Conservation (phyloP, 2,888 invertebrate species). For the Protodeltote pygarga region DNA sequence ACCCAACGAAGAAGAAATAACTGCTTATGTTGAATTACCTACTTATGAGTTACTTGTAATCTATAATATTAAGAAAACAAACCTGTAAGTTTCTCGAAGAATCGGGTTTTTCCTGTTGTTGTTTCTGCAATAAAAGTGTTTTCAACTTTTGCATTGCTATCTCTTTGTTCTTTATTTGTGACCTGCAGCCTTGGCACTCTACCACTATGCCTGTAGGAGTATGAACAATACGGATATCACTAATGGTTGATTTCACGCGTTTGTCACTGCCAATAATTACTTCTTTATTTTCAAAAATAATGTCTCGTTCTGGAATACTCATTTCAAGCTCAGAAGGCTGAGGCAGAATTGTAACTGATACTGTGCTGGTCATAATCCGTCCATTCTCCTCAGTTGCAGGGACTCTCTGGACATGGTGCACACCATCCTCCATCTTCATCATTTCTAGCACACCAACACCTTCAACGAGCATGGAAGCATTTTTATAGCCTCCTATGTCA, state of each 20-base stretch:
- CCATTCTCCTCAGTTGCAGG: constrained; percentile 96
- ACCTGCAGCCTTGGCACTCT: constrained; percentile 95
- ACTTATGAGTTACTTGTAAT: too few relatives aligned
- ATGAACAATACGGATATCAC: constrained; percentile 96
- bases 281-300: constrained; percentile 94
- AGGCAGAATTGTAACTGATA: constrained; percentile 94
- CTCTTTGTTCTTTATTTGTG: constrained; percentile 94
- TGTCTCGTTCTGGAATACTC: constrained; percentile 90
- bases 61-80: too few relatives aligned
- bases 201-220: constrained; percentile 93
- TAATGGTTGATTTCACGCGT: constrained; percentile 97
- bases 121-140: constrained; percentile 90
- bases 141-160: constrained; percentile 92
- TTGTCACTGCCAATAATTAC: constrained; percentile 98
- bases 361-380: constrained; percentile 97
- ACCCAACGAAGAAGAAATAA: too few relatives aligned
- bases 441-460: constrained; percentile 88
- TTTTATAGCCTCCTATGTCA: constrained; percentile 89
- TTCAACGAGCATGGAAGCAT: constrained; percentile 89
- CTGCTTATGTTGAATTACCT: too few relatives aligned
- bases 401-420: constrained; percentile 97
- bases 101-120: constrained; percentile 86
- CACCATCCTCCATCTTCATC: constrained; percentile 95
- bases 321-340: constrained; percentile 94
- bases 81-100: constrained; percentile 89